A percentile compares a stretch with the other conserved stretches of the same genome.
Evolutionary conservation across 1,140 invertebrate genomes (phyloP).

Genomic region (Delia radicum): DNA sequence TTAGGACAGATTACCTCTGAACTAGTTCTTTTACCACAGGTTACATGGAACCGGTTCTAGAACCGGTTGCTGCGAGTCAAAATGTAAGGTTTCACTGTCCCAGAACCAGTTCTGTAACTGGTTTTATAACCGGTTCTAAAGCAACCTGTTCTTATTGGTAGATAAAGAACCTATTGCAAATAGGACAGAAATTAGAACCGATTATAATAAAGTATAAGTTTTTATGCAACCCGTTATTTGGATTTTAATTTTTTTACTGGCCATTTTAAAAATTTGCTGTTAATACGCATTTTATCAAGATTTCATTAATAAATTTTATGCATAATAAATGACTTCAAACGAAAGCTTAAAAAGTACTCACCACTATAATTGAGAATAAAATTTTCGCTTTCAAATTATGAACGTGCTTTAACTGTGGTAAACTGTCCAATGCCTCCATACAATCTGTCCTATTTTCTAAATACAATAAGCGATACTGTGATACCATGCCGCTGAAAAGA

Average conservation of each 20-base stretch:
- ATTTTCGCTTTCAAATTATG: constrained; percentile 90
- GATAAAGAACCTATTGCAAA: no score
- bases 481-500: constrained; percentile 65
- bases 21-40: no score
- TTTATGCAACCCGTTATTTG: no score
- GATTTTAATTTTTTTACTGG: not conserved
- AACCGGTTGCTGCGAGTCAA: no score
- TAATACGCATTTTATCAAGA: constrained; percentile 1
- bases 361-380: constrained; percentile 91
- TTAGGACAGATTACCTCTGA: no score
- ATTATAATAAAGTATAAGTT: no score
- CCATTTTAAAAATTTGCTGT: not conserved
- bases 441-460: constrained; percentile 80
- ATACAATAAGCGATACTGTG: constrained; percentile 82
- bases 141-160: no score
- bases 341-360: constrained; percentile 61
- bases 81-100: no score
- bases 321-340: not conserved
- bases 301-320: not conserved
- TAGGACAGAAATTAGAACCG: no score
- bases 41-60: no score
- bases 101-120: no score
- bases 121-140: no score
- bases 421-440: constrained; percentile 76
- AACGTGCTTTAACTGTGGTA: constrained; percentile 75